Percentiles rank a stretch among this genome's conserved stretches.
phyloP scores from a whole-genome alignment of 2,888 invertebrate species.

The Pseudoips prasinana region DNA sequence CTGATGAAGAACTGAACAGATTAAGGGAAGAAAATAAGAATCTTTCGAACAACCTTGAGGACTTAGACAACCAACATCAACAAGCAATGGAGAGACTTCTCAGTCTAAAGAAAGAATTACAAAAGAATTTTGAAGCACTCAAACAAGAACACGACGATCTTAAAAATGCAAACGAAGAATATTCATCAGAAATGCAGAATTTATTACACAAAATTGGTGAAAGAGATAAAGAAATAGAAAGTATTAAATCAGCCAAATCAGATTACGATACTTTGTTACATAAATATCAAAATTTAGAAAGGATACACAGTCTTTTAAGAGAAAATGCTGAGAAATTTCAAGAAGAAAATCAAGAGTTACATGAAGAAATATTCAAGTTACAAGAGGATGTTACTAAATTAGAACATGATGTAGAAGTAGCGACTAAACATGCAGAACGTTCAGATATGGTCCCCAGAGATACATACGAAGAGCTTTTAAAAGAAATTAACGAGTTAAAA shows the following conservation, averaged over 20 bases:
- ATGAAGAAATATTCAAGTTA: conserved; percentile 74
- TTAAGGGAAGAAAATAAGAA: conserved; percentile 82
- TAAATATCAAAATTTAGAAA: conserved; percentile 75
- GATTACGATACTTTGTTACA: conserved; percentile 69
- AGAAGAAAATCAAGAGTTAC: conserved; percentile 78
- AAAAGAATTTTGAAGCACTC: conserved; percentile 73
- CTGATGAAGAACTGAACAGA: conserved; percentile 68
- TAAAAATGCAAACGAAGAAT: conserved; percentile 67
- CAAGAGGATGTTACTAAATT: conserved; percentile 73
- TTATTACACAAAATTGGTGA: conserved; percentile 67
- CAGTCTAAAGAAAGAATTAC: conserved; percentile 76
- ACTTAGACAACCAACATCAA: conserved; percentile 88
- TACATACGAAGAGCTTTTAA: conserved; percentile 58
- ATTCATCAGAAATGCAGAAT: conserved; percentile 65
- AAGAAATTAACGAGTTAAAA: conserved; percentile 60
- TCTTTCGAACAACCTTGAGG: conserved; percentile 84
- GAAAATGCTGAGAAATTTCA: conserved; percentile 77
- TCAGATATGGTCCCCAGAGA: conserved; percentile 60
- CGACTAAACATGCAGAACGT: conserved; percentile 48
- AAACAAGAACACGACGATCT: conserved; percentile 73
- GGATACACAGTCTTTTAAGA: conserved; percentile 62
- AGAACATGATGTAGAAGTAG: conserved; percentile 70
- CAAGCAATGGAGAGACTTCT: conserved; percentile 84
- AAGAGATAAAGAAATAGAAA: conserved; percentile 65
- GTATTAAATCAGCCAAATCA: conserved; percentile 39